Base-by-base conservation (phyloP, 2,113 vertebrate species). In the Phylloscopus whistleri region DNA sequence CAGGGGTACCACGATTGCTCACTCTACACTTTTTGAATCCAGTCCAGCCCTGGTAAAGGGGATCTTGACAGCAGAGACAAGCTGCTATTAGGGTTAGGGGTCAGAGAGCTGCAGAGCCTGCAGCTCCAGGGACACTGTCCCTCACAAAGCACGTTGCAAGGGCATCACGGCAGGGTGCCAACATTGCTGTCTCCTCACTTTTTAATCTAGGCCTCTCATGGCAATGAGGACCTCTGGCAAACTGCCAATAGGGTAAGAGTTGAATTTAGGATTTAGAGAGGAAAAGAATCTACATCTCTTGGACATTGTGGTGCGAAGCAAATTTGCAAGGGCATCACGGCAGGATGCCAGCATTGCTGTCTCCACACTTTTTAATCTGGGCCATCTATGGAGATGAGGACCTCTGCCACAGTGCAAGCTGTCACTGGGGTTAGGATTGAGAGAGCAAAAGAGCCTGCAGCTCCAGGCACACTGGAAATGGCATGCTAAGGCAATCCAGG, bases 401-500 rank as follows among this genome's bases (percentile, higher is more conserved):
- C 28, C 18, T 74, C 49, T 55, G 49, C 41, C 18, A 48, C 49
- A 48, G 23, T 48, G 28, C n/a, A 64, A 28, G 23, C 5, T 74
- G n/a, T 49, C 1, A 0, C 18, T 64, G 1, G 51, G 51, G 59
- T 56, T 48, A 66, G 51, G 43, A 28, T 0, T 41, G 60, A 56
- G 51, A n/a, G 30, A n/a, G 19, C 19, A n/a, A 15, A 31, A 41
- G 43, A 30, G 16, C 35, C 52, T 30, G 21, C 16, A 75, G 15
- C 24, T 85, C 43, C 35, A 49, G 70, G 35, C 30, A 58, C 16
- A 6, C 35, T 75, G 52, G 83, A 58, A 67, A 67, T 49, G 30
- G 24, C 16, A 41, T 16, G 28, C 43, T 60, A 35, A 30, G 23
- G 35, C 0, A 0, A 41, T 41, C 60, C n/a, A 66, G 41, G 43